Conservation (phyloP, 2,113 vertebrate genomes). For the Orthonyx spaldingii region DNA sequence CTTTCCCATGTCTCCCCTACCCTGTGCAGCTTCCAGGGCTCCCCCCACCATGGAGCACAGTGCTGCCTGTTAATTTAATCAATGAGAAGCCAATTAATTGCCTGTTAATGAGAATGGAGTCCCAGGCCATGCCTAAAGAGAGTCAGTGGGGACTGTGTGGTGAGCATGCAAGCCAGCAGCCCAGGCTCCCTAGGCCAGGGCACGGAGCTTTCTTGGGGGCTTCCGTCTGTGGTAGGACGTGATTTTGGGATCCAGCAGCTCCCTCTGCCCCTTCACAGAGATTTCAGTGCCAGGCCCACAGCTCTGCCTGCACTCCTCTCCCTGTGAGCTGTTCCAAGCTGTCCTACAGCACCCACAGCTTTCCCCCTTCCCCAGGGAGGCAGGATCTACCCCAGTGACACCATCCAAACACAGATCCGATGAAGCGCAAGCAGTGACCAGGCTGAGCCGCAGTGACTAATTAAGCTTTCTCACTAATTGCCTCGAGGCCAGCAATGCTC, state of each 20-base stretch:
- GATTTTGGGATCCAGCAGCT: neutral
- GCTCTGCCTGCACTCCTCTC: neutral
- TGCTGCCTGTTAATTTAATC: neutral
- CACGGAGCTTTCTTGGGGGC: neutral
- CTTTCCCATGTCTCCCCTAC: neutral
- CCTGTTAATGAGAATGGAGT: neutral
- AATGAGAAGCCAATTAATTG: neutral
- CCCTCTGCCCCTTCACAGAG: neutral
- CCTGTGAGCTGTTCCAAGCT: neutral
- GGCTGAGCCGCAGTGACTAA: neutral
- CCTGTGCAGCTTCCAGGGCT: neutral
- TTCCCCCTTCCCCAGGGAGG: neutral
- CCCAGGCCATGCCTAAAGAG: neutral
- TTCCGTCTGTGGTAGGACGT: rapidly evolving
- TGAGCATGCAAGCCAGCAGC: neutral
- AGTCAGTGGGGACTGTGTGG: neutral
- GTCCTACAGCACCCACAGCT: neutral
- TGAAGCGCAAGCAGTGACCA: neutral
- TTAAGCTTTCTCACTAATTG: neutral
- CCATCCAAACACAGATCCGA: neutral
- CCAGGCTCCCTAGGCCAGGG: rapidly evolving
- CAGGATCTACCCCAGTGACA: neutral
- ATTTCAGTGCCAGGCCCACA: neutral
- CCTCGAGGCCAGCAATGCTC: neutral
- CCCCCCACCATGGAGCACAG: neutral